Percentiles rank a stretch among this genome's conserved stretches.
Evolutionary conservation across 2,113 vertebrate genomes (phyloP).

Genomic region (Solea solea): DNA sequence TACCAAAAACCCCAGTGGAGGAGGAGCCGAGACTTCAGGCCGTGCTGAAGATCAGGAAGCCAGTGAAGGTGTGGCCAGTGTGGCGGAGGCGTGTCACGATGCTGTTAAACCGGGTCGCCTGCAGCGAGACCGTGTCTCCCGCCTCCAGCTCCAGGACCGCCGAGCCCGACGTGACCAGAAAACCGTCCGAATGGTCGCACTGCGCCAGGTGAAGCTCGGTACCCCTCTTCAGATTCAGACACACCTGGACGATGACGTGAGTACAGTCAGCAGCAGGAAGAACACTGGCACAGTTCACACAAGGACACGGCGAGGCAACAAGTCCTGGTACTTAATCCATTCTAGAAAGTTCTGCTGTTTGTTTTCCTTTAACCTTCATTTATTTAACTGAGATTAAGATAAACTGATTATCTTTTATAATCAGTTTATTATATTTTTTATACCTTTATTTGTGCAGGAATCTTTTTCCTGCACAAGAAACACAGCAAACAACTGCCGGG

Average conservation of each 20-base stretch:
- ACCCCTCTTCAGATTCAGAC: conserved; percentile 62
- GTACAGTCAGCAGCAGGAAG: neutral
- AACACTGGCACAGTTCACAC: neutral
- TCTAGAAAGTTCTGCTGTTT: no score
- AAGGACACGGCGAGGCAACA: no score
- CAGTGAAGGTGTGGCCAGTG: conserved; percentile 60
- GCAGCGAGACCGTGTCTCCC: conserved; percentile 53
- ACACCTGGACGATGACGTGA: conserved; percentile 34
- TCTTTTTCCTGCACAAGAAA: no score
- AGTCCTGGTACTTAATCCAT: no score
- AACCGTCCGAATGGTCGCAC: conserved; percentile 38
- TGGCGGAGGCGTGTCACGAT: neutral
- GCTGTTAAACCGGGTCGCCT: neutral
- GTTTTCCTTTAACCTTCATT: no score
- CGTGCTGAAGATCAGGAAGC: conserved; percentile 60
- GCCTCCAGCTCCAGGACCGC: conserved; percentile 39
- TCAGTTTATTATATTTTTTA: no score
- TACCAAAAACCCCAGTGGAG: no score
- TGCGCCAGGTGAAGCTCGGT: neutral
- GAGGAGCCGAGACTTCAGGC: neutral
- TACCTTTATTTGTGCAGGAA: no score
- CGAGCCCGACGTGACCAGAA: conserved; percentile 60
- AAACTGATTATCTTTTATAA: no score
- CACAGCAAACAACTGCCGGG: no score
- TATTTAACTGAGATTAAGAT: no score